Conservation (phyloP, 2,888 invertebrate genomes). For the Drosophila fungiperda region DNA sequence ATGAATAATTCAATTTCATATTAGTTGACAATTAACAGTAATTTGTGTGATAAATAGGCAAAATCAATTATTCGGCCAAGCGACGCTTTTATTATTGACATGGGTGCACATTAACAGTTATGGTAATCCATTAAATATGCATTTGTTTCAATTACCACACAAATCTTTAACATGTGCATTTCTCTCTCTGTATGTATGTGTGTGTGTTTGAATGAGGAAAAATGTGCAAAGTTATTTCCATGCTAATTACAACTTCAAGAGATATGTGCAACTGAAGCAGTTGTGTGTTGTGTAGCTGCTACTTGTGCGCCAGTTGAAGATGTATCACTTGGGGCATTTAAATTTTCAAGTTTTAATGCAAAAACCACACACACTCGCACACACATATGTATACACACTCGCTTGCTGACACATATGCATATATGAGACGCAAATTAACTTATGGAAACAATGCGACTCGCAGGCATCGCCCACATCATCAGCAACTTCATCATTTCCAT, state of each 20-base stretch:
- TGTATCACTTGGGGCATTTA: slow-evolving; percentile 72
- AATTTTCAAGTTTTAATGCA: slow-evolving; percentile 78
- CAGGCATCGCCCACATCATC: slow-evolving; percentile 53
- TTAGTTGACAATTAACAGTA: slow-evolving; percentile 72
- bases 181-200: background rate
- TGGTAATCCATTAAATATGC: slow-evolving; percentile 68
- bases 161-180: background rate
- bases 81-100: slow-evolving; percentile 57
- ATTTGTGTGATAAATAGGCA: slow-evolving; percentile 75
- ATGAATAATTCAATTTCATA: slow-evolving; percentile 53
- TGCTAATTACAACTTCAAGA: slow-evolving; percentile 65
- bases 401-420: slow-evolving; percentile 69
- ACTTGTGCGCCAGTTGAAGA: slow-evolving; percentile 56
- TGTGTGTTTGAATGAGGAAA: slow-evolving; percentile 35
- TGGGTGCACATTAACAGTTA: slow-evolving; percentile 60
- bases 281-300: slow-evolving; percentile 13
- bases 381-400: background rate
- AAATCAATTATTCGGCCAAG: slow-evolving; percentile 71
- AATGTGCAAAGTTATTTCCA: slow-evolving; percentile 65
- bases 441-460: slow-evolving; percentile 69
- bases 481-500: slow-evolving; percentile 32
- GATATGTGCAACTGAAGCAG: slow-evolving; percentile 25
- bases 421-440: slow-evolving; percentile 76
- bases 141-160: slow-evolving; percentile 69
- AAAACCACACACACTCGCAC: slow-evolving; percentile 44